These are phyloP conservation scores for Harpalus rufipes DNA, from an alignment of 2,888 invertebrate genomes.

Conservation along the genomic window DNA sequence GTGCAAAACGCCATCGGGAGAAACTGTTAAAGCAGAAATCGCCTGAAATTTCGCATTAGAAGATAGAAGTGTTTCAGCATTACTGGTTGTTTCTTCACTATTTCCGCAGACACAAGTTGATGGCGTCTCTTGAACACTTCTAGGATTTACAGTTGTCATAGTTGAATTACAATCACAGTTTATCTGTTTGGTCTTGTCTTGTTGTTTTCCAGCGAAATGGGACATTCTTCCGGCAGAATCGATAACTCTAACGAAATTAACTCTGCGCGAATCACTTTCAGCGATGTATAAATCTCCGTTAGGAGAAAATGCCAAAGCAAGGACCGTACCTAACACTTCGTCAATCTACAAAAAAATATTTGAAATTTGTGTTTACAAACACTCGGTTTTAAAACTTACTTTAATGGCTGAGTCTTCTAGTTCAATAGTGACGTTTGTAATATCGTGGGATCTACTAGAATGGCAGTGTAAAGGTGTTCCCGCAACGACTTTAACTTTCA, in stretches of 20 bases:
- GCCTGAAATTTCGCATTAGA: conserved; percentile 94
- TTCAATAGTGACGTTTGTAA: conserved; percentile 71
- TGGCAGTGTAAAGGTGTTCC: conserved; percentile 97
- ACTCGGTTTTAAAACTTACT: conserved; percentile 65
- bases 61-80: conserved; percentile 91
- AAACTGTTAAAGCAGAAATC: conserved; percentile 93
- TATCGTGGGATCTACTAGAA: conserved; percentile 76
- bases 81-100: conserved; percentile 83
- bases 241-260: conserved; percentile 90
- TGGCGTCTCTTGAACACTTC: conserved; percentile 73
- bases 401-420: conserved; percentile 75
- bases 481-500: conserved; percentile 95
- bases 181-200: conserved; percentile 80
- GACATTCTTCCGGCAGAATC: conserved; percentile 94
- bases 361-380: background rate
- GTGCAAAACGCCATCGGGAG: conserved; percentile 96
- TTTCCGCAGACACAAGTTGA: conserved; percentile 74
- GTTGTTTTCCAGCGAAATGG: conserved; percentile 94
- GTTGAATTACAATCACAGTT: conserved; percentile 82
- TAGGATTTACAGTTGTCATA: conserved; percentile 78
- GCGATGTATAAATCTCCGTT: conserved; percentile 95
- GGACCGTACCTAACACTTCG: conserved; percentile 88
- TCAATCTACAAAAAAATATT: conserved; percentile 70
- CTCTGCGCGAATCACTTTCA: conserved; percentile 92
- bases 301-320: conserved; percentile 94